These are phyloP conservation scores for Zaprionus kolodkinae DNA, from an alignment of 1,140 invertebrate genomes.

Conservation along the genomic window DNA sequence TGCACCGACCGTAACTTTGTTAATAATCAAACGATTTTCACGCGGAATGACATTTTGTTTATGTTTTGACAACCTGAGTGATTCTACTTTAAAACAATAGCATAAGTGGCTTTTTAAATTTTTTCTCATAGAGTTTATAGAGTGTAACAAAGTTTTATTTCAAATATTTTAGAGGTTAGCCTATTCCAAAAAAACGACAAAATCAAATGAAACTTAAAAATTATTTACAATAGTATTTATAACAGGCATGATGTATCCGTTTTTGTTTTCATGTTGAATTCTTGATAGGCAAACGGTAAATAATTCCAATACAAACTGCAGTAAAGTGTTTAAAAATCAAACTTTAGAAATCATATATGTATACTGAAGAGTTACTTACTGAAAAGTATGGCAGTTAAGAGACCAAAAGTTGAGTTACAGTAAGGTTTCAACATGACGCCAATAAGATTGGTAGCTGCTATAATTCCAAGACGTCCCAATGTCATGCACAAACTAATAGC, in stretches of 20 bases:
- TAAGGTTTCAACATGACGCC: constrained; percentile 85
- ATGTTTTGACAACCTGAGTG: no score
- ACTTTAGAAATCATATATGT: not conserved
- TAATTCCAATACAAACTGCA: constrained; percentile 66
- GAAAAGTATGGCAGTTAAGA: constrained; percentile 62
- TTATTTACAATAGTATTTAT: constrained; percentile 21
- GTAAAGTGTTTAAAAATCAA: not conserved
- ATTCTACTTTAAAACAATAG: no score
- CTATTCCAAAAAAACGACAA: no score
- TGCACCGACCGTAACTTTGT: no score
- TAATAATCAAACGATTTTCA: no score
- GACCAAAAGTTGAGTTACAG: constrained; percentile 85
- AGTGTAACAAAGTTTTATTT: no score
- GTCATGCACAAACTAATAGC: constrained; percentile 86
- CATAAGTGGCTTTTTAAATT: no score
- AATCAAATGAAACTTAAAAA: not conserved
- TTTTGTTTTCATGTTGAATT: constrained; percentile 34
- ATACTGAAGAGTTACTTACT: constrained; percentile 38
- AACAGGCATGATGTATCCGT: not conserved
- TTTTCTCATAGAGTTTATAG: no score
- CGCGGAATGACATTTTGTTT: no score
- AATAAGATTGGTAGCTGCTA: constrained; percentile 86
- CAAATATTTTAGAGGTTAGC: no score
- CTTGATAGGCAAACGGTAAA: constrained; percentile 63
- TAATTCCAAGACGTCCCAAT: constrained; percentile 86